Evolutionary conservation across 1,140 invertebrate genomes (phyloP), one percentile per base, ranked within the genome.

Genomic region (Drosophila pachea): DNA sequence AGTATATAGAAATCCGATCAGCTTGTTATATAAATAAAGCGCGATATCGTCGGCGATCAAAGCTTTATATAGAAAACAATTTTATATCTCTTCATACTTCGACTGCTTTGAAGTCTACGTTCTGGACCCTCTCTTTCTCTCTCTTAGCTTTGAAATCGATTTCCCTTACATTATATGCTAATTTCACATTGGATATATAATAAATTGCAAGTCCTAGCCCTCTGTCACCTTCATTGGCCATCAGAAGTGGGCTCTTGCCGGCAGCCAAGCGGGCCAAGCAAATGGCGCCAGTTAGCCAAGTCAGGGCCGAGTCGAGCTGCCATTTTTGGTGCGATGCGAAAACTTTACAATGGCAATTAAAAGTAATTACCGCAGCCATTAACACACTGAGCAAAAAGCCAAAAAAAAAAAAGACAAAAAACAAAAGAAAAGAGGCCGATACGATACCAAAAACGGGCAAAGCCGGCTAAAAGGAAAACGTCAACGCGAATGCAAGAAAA

Each of bases 321-420:
- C 79, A 79, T 86, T 84, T 84, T 84, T 67, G 79, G 81, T 65
- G 73, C 81, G 73, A 76, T 79, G 81, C 81, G 73, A 84, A 83
- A 86, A 86, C 81, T 84, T 84, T 84, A 84, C 79, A 84, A 81
- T 70, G 79, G 69, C 81, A 86, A 84, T 84, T 84, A 84, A 84
- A 84, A 86, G 79, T 86, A 84, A 84, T 84, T 84, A 84, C 79
- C 76, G 70, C 53, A 73, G 64, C 73, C 79, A 86, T 84, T 84
- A 84, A 86, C 79, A 81, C 81, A 84, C 75, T 59, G 22, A 49
- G 54, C 60, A 47, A 14, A 16, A 42, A 52, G 32, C 49, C 32
- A 59, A 40, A 47, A 54, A 32, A 45, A 66, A 43, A 63, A 42
- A 52, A 36, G 32, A 4, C 38, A 48, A 22, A 45, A 66, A 72